Percentiles rank a stretch among this genome's conserved stretches.
Evolutionary conservation across 92 coral and sea anemone species (phyloP).

Genomic region (Galaxea fascicularis): DNA sequence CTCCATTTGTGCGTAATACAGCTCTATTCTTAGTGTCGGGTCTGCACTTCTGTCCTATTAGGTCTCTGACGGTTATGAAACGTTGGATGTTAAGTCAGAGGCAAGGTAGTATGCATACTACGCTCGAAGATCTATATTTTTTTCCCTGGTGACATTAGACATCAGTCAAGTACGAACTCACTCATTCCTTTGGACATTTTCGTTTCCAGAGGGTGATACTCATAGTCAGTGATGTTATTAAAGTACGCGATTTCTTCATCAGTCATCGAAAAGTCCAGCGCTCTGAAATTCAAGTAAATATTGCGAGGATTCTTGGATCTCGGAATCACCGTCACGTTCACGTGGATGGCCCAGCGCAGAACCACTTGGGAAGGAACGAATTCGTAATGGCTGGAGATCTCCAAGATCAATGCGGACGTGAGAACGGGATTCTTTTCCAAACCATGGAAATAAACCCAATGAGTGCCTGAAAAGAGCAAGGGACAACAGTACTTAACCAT

Average conservation of each 20-base stretch:
- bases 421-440: slow-evolving; percentile 91
- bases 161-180: background rate
- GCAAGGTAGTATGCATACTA: too few species aligned
- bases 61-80: too few species aligned
- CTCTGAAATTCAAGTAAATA: slow-evolving; percentile 83
- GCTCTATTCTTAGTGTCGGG: too few species aligned
- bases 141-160: too few species aligned
- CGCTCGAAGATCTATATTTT: too few species aligned
- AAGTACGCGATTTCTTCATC: slow-evolving; percentile 78
- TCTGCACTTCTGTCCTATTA: too few species aligned
- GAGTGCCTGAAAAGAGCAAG: slow-evolving; percentile 65
- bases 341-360: slow-evolving; percentile 96
- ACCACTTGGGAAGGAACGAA: slow-evolving; percentile 87
- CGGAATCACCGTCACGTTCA: slow-evolving; percentile 93
- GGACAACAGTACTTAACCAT: background rate
- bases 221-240: slow-evolving; percentile 80
- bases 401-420: slow-evolving; percentile 68
- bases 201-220: slow-evolving; percentile 82
- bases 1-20: too few species aligned
- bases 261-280: slow-evolving; percentile 82
- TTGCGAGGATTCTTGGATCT: slow-evolving; percentile 91
- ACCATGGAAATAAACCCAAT: slow-evolving; percentile 92
- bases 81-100: too few species aligned
- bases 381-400: slow-evolving; percentile 89
- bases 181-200: slow-evolving; percentile 70